Conservation (phyloP, 2,797 vertebrate genomes). For the Sebastes jordani region DNA sequence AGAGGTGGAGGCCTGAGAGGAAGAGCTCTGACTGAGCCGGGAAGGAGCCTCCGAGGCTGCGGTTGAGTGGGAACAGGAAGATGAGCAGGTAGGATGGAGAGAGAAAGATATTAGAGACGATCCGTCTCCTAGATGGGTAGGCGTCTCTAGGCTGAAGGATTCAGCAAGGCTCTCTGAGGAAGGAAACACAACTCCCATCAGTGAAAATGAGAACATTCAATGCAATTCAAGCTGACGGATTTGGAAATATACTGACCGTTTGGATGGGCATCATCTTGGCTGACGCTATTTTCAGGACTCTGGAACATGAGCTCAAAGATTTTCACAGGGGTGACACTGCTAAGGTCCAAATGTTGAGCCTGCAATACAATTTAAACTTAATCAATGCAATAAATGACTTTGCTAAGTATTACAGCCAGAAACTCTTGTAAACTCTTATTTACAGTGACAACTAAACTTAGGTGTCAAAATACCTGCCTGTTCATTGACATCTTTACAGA, state of each 20-base stretch:
- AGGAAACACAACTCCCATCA: neutral
- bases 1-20: conserved; percentile 75
- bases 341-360: conserved; percentile 91
- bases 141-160: conserved; percentile 83
- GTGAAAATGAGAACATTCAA: neutral
- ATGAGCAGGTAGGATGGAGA: conserved; percentile 81
- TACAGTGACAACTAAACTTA: neutral
- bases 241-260: conserved; percentile 77
- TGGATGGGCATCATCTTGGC: conserved; percentile 89
- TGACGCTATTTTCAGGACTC: conserved; percentile 90
- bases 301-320: conserved; percentile 99
- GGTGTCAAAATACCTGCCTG: neutral
- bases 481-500: neutral
- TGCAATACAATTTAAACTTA: conserved; percentile 59
- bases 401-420: neutral
- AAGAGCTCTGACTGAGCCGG: conserved; percentile 71
- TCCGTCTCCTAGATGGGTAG: conserved; percentile 79
- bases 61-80: conserved; percentile 82
- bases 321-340: conserved; percentile 91
- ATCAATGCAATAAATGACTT: neutral
- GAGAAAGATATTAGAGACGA: conserved; percentile 84
- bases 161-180: conserved; percentile 87
- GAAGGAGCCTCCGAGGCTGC: conserved; percentile 78
- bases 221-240: neutral
- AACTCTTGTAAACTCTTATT: neutral